Conservation (phyloP, 2,797 vertebrate genomes). For the Australoheros facetus region DNA sequence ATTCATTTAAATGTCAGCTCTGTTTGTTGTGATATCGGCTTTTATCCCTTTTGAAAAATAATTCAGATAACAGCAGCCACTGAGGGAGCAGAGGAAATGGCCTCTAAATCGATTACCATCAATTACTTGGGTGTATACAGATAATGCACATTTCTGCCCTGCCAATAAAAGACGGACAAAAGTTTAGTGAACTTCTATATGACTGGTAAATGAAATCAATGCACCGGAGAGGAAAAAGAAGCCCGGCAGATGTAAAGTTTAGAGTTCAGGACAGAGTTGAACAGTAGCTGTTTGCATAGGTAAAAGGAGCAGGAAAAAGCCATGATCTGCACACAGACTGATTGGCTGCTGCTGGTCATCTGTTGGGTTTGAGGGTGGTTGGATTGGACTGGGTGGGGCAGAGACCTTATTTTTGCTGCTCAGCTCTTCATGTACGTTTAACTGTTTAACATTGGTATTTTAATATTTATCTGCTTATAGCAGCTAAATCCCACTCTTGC, state of each 20-base stretch:
- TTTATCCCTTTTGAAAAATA: background rate
- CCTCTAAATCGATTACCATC: constrained; percentile 32
- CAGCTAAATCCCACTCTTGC: constrained; percentile 31
- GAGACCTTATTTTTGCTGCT: constrained; percentile 10
- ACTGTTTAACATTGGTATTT: background rate
- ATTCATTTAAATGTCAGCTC: background rate
- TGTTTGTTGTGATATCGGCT: background rate
- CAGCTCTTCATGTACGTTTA: background rate
- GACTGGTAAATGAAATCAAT: background rate
- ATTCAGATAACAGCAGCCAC: background rate
- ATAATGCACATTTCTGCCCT: constrained; percentile 4
- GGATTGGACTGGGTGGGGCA: constrained; percentile 33
- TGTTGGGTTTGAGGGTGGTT: constrained; percentile 39
- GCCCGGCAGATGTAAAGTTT: background rate
- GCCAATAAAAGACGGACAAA: background rate
- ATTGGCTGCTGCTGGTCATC: constrained; percentile 20
- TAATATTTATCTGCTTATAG: constrained; percentile 45
- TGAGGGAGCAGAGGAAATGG: constrained; percentile 40
- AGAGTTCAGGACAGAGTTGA: background rate
- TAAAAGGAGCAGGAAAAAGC: constrained; percentile 16
- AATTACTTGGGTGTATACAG: constrained; percentile 11
- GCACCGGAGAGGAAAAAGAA: background rate
- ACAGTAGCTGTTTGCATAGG: background rate
- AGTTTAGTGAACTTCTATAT: background rate
- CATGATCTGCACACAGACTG: constrained; percentile 25